Base-by-base conservation (phyloP, 2,113 vertebrate species). In the Trachemys scripta region DNA sequence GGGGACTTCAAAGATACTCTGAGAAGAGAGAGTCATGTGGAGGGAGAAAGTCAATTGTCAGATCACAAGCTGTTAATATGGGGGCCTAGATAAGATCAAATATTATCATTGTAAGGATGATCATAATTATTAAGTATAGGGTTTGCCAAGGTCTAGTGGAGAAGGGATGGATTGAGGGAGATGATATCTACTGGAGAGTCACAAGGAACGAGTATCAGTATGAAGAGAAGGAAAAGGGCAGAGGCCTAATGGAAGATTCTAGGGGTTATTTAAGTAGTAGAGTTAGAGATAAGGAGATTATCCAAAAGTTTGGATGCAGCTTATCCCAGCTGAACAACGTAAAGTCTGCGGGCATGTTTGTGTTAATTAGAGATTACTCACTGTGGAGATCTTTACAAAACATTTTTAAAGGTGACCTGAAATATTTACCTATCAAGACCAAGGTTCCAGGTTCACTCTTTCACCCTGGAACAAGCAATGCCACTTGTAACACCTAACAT, bases 41-140 rank as follows among this genome's bases (percentile, higher is more conserved):
- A 59, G 78, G 80, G 88, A 88, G 29, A 69, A 90, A 69, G 80
- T 10, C 31, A 90, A 59, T 57, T 65, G 45, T 59, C 90, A 93
- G 2, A 54, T 81, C 17, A 88, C 80, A 54, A 75, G 53, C 80
- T 38, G 81, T 10, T 56, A 57, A 57, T 57, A 87, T 85, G 92
- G 38, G 35, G 90, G 10, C n/a, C 76, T 90, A 85, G 82, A 56
- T 3, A 17, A 27, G 24, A 86, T 56, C 27, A 92, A 88, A 84
- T 84, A 78, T 85, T 42, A 20, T 81, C 13, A 35, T 65, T 65
- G 16, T 35, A 35, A 62, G 31, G 29, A 65, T 35, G 14, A 17
- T 65, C 2, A 62, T 62, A 62, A 62, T 31, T 53, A 90, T 69
- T 29, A 31, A 0, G 12, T 87, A 6, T 83, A 79, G 10, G 24